These are phyloP conservation scores for Ischnura elegans DNA, from an alignment of 2,888 invertebrate species.

Conservation along the genomic window DNA sequence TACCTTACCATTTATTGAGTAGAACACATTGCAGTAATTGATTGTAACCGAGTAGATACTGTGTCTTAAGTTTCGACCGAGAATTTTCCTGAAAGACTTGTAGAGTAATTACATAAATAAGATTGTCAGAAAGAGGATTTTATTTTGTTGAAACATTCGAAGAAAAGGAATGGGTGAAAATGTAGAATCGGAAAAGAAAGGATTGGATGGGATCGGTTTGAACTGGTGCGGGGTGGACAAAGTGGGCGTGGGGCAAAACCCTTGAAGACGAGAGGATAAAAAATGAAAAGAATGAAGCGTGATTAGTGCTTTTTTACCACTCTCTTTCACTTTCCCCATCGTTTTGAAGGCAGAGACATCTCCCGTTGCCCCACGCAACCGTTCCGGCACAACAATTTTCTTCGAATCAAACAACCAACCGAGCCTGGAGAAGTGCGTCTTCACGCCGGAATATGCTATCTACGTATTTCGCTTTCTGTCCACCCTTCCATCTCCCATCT, in stretches of 20 bases:
- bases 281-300: background rate
- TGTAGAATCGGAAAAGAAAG: background rate
- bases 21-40: too few relatives aligned
- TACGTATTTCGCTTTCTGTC: background rate
- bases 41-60: too few relatives aligned
- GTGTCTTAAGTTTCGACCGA: too few relatives aligned
- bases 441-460: slow-evolving; percentile 22
- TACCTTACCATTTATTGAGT: too few relatives aligned
- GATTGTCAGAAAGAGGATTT: background rate
- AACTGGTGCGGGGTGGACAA: background rate
- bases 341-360: background rate
- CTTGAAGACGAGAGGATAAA: background rate
- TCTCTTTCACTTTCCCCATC: slow-evolving; percentile 35
- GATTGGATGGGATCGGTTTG: background rate
- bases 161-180: background rate
- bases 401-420: slow-evolving; percentile 63
- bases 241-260: background rate
- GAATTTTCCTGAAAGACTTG: too few relatives aligned
- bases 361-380: slow-evolving; percentile 57
- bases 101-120: too few relatives aligned
- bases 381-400: slow-evolving; percentile 36
- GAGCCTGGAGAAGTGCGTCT: slow-evolving; percentile 48
- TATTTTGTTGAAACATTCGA: background rate
- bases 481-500: background rate
- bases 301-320: slow-evolving; percentile 22